phyloP scores from a whole-genome alignment of 2,888 invertebrate species.

The Sepioteuthis lessoniana region DNA sequence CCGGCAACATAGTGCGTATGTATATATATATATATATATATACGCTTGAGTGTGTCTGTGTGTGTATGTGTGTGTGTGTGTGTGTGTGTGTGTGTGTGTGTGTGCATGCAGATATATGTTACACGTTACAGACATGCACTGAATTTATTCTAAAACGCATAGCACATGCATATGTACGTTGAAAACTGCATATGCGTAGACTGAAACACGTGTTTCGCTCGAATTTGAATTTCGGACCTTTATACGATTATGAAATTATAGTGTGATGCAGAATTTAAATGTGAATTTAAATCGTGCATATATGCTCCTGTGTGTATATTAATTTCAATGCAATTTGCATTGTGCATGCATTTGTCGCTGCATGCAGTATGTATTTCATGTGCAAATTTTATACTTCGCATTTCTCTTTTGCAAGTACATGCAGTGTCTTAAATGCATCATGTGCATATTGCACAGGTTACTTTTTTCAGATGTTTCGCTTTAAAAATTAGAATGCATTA shows the following conservation, averaged over 20 bases:
- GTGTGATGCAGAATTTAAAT: not conserved
- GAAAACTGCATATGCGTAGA: not conserved
- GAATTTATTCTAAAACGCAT: not conserved
- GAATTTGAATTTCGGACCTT: not conserved
- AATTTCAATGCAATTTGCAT: not conserved
- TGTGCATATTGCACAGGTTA: too few species aligned
- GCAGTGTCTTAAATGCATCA: too few species aligned
- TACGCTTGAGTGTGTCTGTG: not conserved
- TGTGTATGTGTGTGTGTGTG: not conserved
- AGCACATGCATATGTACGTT: not conserved
- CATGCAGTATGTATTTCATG: not conserved
- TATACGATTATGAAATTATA: not conserved
- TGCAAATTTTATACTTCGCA: not conserved
- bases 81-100: not conserved
- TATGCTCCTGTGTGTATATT: not conserved
- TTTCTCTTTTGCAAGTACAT: too few species aligned
- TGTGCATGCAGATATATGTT: not conserved
- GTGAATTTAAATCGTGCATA: not conserved
- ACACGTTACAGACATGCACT: not conserved
- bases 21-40: too few species aligned
- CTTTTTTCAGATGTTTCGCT: too few species aligned
- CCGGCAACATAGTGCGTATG: too few species aligned
- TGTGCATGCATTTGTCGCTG: not conserved
- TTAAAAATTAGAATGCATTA: too few species aligned
- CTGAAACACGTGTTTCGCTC: not conserved